A percentile compares a stretch with the other conserved stretches of the same genome.
Conservation (phyloP, 23 tunicate species). For the Ascidia mentula region DNA sequence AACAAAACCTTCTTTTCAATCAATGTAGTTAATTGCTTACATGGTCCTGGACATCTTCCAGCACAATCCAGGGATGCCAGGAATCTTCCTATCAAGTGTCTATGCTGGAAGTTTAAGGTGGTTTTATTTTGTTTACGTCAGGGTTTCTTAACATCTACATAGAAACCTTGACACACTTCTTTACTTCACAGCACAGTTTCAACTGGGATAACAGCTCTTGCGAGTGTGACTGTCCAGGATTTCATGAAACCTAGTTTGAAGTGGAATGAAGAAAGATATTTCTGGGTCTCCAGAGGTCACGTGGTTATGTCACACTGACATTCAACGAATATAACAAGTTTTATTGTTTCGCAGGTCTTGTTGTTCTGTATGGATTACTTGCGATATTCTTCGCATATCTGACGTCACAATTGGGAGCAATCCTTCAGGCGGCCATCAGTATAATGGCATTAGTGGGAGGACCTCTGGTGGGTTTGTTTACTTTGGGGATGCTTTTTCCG, state of each 20-base stretch:
- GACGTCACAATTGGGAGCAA: constrained; percentile 32
- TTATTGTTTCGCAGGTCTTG: constrained; percentile 31
- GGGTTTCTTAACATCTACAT: background rate
- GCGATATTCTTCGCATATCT: constrained; percentile 48
- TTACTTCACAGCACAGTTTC: constrained; percentile 38
- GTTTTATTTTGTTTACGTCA: too few species aligned
- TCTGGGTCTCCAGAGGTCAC: constrained; percentile 44
- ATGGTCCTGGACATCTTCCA: constrained; percentile 55
- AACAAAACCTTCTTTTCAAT: background rate
- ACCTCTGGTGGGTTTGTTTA: constrained; percentile 45
- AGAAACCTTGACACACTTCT: background rate
- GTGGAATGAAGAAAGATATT: constrained; percentile 13
- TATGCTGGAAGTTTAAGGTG: constrained; percentile 87
- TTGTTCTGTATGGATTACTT: constrained; percentile 41
- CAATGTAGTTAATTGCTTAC: constrained; percentile 54
- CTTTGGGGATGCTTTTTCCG: constrained; percentile 19
- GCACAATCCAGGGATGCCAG: constrained; percentile 72
- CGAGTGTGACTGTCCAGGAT: constrained; percentile 24
- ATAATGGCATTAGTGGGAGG: constrained; percentile 48
- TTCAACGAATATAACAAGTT: too few species aligned
- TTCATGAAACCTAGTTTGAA: constrained; percentile 30
- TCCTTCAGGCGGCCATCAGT: constrained; percentile 66
- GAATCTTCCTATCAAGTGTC: constrained; percentile 64
- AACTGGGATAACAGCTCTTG: constrained; percentile 65
- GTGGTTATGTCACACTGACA: background rate